Conservation (phyloP, 2,113 vertebrate genomes). For the Mionectes macconnelli region DNA sequence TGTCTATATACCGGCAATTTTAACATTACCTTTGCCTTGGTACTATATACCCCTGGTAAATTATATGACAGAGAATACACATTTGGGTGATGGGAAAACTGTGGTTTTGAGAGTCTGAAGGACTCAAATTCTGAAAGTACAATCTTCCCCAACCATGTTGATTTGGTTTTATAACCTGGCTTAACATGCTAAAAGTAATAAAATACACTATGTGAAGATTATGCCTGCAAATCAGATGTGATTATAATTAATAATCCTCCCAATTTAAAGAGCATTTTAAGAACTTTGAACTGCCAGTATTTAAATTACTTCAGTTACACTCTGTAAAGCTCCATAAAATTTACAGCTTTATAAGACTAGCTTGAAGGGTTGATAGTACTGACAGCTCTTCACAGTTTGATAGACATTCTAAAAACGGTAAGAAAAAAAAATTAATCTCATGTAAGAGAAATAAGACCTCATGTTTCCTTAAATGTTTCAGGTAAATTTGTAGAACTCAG, state of each 20-base stretch:
- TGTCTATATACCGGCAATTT: not conserved
- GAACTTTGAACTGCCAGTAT: constrained; percentile 47
- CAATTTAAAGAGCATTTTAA: constrained; percentile 20
- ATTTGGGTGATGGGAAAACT: not conserved
- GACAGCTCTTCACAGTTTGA: constrained; percentile 4
- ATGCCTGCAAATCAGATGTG: constrained; percentile 32
- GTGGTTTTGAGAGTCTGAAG: not conserved
- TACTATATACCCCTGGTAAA: not conserved
- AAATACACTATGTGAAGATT: constrained; percentile 4
- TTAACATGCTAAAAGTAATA: constrained; percentile 31
- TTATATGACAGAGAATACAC: not conserved
- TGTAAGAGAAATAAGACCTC: not conserved
- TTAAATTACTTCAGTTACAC: constrained; percentile 25
- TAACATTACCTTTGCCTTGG: not conserved
- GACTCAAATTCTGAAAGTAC: not conserved
- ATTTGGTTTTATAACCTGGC: not conserved
- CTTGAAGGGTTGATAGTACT: constrained; percentile 5
- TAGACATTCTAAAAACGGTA: not conserved
- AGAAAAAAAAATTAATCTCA: not conserved
- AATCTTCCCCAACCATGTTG: constrained; percentile 1
- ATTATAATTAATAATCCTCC: constrained; percentile 56
- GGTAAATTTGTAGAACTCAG: not conserved
- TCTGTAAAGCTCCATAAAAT: constrained; percentile 41
- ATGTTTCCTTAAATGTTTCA: not conserved
- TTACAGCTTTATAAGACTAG: not conserved